Conservation (phyloP, 2,888 invertebrate species). For the Meteorus cinctellus region DNA sequence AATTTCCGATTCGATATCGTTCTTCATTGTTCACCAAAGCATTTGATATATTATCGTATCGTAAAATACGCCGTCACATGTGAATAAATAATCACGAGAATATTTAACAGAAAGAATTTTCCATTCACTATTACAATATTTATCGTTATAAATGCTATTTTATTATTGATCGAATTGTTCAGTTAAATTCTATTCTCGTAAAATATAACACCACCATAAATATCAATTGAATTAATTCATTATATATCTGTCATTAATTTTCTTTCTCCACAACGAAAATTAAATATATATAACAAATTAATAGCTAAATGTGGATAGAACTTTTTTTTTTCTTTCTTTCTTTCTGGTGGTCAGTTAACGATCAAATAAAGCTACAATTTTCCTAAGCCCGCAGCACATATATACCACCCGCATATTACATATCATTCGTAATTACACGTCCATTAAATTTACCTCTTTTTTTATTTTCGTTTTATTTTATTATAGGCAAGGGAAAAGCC, state of each 20-base stretch:
- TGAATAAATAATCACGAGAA: background rate
- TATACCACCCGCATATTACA: slow-evolving; percentile 23
- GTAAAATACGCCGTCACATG: background rate
- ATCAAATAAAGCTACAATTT: slow-evolving; percentile 14
- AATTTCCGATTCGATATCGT: background rate
- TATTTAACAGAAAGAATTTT: background rate
- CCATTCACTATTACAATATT: no score
- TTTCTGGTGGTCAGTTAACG: slow-evolving; percentile 4
- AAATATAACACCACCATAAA: background rate
- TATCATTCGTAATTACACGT: slow-evolving; percentile 19
- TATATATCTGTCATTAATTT: background rate
- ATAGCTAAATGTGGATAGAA: background rate
- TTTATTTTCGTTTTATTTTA: slow-evolving; percentile 41
- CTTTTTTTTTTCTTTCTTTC: background rate
- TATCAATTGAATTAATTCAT: slow-evolving; percentile 3
- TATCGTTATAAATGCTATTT: background rate
- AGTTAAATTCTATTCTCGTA: background rate
- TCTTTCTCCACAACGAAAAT: background rate
- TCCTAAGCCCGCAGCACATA: slow-evolving; percentile 11
- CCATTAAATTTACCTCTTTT: slow-evolving; percentile 56
- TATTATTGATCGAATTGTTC: background rate
- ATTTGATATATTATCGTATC: background rate
- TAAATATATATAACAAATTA: slow-evolving; percentile 4
- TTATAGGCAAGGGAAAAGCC: background rate
- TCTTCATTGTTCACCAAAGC: background rate